Conservation (phyloP, 2,113 vertebrate genomes). For the Callaeas wilsoni region DNA sequence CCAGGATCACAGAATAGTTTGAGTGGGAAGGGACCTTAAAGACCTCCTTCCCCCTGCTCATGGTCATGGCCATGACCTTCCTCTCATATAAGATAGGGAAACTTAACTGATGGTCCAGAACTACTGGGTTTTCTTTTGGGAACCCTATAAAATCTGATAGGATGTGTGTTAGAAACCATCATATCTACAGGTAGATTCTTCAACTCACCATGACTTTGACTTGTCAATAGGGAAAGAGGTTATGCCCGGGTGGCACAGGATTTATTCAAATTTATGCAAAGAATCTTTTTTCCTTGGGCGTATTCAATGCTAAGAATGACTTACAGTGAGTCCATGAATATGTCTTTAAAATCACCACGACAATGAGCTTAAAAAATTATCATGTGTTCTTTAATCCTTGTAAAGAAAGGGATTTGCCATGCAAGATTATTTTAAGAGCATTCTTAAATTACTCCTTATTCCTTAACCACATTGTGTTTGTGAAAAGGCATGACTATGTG, state of each 20-base stretch:
- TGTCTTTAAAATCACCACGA: not conserved
- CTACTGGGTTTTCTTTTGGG: not conserved
- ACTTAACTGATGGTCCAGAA: not conserved
- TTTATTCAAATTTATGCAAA: not conserved
- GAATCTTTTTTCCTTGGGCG: not conserved
- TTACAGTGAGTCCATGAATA: not conserved
- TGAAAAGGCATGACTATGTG: not conserved
- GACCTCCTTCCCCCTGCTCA: not conserved
- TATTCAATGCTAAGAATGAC: not conserved
- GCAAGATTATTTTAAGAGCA: not conserved
- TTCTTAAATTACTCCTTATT: conserved; percentile 11
- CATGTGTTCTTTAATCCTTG: not conserved
- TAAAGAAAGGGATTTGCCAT: conserved; percentile 18
- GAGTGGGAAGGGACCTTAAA: not conserved
- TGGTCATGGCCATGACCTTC: too few relatives aligned
- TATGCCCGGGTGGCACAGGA: not conserved
- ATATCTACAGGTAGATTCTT: not conserved
- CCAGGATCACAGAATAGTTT: not conserved
- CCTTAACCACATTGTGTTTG: not conserved
- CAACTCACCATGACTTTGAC: not conserved
- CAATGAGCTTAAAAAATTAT: not conserved
- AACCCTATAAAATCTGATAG: not conserved
- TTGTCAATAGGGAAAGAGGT: not conserved
- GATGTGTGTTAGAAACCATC: not conserved
- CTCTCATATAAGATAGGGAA: not conserved